Percentiles rank a stretch among this genome's conserved stretches.
These are phyloP conservation scores for Prorops nasuta DNA, from an alignment of 1,140 invertebrate genomes.

Conservation along the genomic window DNA sequence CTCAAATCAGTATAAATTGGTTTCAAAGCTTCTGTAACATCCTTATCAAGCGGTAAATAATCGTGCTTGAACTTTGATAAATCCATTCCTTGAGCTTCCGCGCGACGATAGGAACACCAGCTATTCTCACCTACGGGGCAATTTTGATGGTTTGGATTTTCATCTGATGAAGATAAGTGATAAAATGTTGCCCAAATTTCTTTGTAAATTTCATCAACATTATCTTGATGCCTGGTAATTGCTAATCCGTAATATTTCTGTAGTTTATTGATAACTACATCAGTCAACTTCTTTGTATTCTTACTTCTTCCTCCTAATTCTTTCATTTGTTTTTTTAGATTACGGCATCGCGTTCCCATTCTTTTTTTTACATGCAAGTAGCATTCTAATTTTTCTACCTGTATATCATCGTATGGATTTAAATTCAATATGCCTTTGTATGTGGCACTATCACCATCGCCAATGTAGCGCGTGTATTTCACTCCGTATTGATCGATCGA, in stretches of 20 bases:
- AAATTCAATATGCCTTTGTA: constrained; percentile 16
- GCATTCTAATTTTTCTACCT: neutral
- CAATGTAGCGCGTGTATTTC: constrained; percentile 25
- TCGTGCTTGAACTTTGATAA: neutral
- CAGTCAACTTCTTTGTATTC: neutral
- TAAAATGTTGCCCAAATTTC: neutral
- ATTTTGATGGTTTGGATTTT: neutral
- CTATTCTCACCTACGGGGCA: neutral
- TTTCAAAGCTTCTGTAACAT: neutral
- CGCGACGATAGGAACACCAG: too few species aligned
- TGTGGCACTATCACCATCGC: constrained; percentile 31
- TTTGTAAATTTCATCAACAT: neutral
- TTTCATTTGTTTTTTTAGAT: neutral
- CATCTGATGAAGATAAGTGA: neutral
- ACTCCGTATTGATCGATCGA: neutral
- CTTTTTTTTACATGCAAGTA: neutral
- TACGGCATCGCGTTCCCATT: neutral
- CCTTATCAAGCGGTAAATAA: neutral
- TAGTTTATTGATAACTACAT: neutral
- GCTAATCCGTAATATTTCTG: constrained; percentile 1
- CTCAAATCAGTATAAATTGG: constrained; percentile 1
- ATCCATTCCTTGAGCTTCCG: too few species aligned
- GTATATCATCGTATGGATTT: neutral
- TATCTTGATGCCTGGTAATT: neutral
- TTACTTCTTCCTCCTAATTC: neutral